Evolutionary conservation across 2,888 invertebrate genomes (phyloP).

Genomic region (Idaea biselata): DNA sequence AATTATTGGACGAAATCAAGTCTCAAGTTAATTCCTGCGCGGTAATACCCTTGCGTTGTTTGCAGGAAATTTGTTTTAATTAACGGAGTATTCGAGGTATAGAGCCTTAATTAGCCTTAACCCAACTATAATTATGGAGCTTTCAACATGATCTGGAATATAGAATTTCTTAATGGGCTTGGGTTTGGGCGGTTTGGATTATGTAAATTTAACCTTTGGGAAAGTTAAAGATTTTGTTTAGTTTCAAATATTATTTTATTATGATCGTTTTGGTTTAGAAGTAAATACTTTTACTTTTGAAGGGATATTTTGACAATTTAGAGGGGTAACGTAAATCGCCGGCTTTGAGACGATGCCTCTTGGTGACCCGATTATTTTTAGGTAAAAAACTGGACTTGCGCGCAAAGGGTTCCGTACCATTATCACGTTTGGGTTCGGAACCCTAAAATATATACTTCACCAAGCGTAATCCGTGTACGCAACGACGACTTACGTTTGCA

Average conservation of each 20-base stretch:
- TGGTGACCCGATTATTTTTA: too few relatives aligned
- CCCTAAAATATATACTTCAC: too few relatives aligned
- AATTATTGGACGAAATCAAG: background rate
- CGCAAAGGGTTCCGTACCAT: too few relatives aligned
- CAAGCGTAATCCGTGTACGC: too few relatives aligned
- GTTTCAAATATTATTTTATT: background rate
- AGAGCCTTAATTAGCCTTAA: background rate
- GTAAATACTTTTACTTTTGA: too few relatives aligned
- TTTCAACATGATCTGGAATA: background rate
- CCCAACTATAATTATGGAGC: background rate
- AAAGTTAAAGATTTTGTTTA: background rate
- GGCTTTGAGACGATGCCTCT: too few relatives aligned
- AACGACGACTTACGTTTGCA: too few relatives aligned
- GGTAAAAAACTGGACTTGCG: too few relatives aligned
- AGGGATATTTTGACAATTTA: too few relatives aligned
- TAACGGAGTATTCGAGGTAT: background rate
- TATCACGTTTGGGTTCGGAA: too few relatives aligned
- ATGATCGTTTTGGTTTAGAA: too few relatives aligned
- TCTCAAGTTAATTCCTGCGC: background rate
- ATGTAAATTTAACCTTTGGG: background rate
- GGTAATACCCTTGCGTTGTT: background rate
- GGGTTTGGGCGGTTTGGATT: background rate
- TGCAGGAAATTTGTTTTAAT: slow-evolving; percentile 1
- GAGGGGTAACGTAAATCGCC: too few relatives aligned
- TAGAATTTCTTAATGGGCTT: background rate